These are phyloP conservation scores for Athene cunicularia DNA, from an alignment of 2,113 vertebrate genomes.

Conservation along the genomic window DNA sequence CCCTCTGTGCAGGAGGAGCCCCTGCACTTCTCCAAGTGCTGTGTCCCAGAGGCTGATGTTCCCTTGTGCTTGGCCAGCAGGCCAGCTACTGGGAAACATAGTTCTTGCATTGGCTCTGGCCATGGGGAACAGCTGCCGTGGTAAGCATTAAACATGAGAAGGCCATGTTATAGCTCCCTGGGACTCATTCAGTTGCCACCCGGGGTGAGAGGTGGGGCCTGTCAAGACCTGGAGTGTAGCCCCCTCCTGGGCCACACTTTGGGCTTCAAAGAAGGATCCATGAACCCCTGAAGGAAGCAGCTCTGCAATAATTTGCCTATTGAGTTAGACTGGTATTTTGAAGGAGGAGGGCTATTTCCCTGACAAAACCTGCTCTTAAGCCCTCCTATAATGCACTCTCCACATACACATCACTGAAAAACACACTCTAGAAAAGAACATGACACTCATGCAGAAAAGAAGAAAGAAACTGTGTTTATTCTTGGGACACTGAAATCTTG, in stretches of 20 bases:
- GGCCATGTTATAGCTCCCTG: background rate
- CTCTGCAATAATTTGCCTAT: background rate
- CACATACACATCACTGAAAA: background rate
- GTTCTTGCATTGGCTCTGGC: background rate
- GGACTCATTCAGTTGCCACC: background rate
- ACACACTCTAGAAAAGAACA: conserved; percentile 6
- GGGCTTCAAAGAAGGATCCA: background rate
- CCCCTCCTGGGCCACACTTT: background rate
- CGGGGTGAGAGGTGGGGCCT: background rate
- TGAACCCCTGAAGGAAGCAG: background rate
- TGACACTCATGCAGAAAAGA: conserved; percentile 49
- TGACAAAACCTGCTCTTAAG: background rate
- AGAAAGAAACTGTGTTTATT: conserved; percentile 73
- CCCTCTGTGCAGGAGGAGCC: background rate
- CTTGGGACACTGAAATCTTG: conserved; percentile 29
- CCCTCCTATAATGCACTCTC: background rate
- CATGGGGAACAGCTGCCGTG: background rate
- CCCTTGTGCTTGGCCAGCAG: background rate
- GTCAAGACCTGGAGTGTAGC: background rate
- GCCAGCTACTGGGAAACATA: rapidly evolving
- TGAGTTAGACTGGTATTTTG: background rate
- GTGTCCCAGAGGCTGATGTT: background rate
- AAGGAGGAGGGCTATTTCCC: background rate
- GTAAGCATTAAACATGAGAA: background rate
- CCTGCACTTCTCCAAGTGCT: background rate